Evolutionary conservation across 2,888 invertebrate species (phyloP), one percentile per base, ranked within the genome.

Genomic region (Empis stercorea): DNA sequence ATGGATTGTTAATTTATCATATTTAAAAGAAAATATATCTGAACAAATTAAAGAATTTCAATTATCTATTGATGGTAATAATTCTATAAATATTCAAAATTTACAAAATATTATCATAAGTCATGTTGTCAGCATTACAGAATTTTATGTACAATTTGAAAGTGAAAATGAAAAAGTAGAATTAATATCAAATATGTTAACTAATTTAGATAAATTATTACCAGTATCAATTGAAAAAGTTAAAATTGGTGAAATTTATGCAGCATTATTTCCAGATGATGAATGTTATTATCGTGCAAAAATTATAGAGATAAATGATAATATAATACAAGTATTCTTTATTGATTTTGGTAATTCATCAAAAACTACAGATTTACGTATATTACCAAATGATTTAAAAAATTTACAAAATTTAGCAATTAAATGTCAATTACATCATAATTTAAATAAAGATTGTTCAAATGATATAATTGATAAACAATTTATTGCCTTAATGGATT

Each of bases 201-300:
- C 60, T n/a, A 63, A 63, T 51, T 62, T 63, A 1, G 55, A 54
- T 4, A 54, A 60, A n/a, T 59, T 64, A 30, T 53, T 56, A 20
- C 44, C 51, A 9, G 60, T 63, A n/a, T n/a, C n/a, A 3, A 49
- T 41, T 0, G 56, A 63, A 1, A 43, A 59, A 3, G 30, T 34
- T 7, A 14, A 55, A 20, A 57, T 77, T 47, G 80, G 80, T 11
- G 73, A 76, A 0, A 55, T 80, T 1, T 86, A 85, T 57, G 73
- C 80, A 39, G 93, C 93, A 2, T 81, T 83, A 58, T 94, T 87
- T 64, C 76, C 80, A 1, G 80, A 79, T 3, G 91, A 94, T 62
- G 79, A 81, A 30, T 77, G 78, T 52, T 97, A 91, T 88, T 96
- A 96, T 66, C 76, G 95, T 51, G 94, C 92, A 0, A 79, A 82